Conservation (phyloP, 2,797 vertebrate genomes). For the Phyllotis vaccarum region DNA sequence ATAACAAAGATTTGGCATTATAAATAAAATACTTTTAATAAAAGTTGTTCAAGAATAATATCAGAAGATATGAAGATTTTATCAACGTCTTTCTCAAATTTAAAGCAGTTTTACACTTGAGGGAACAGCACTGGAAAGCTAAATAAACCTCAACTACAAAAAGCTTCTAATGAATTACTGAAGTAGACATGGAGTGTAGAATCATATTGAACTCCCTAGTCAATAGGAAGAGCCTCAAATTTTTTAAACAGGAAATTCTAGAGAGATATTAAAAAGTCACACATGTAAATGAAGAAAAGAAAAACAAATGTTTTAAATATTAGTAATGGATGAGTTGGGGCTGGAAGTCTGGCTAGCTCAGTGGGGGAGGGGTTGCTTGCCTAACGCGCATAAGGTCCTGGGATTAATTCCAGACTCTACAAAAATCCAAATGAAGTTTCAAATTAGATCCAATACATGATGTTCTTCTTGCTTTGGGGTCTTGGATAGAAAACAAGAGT, state of each 20-base stretch:
- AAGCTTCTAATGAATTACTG: slow-evolving; percentile 33
- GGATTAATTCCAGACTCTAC: neutral
- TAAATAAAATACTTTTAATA: slow-evolving; percentile 1
- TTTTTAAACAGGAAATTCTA: slow-evolving; percentile 50
- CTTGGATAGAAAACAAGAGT: neutral
- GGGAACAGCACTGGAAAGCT: neutral
- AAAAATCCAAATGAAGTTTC: neutral
- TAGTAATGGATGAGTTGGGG: neutral
- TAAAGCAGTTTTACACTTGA: slow-evolving; percentile 21
- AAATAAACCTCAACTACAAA: slow-evolving; percentile 53
- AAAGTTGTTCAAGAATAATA: slow-evolving; percentile 7
- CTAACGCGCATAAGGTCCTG: neutral
- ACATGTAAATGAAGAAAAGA: slow-evolving; percentile 43
- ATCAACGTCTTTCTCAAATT: slow-evolving; percentile 24
- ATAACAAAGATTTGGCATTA: neutral
- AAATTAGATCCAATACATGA: neutral
- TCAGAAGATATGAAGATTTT: slow-evolving; percentile 8
- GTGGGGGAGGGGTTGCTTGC: neutral
- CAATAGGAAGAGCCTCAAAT: neutral
- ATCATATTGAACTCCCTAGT: slow-evolving; percentile 32
- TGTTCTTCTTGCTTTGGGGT: neutral
- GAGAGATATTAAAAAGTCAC: slow-evolving; percentile 28
- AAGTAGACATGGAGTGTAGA: slow-evolving; percentile 34
- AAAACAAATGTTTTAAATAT: slow-evolving; percentile 63
- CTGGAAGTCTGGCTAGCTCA: neutral